Base-by-base conservation (phyloP, 2,888 invertebrate species). In the Dione juno region DNA sequence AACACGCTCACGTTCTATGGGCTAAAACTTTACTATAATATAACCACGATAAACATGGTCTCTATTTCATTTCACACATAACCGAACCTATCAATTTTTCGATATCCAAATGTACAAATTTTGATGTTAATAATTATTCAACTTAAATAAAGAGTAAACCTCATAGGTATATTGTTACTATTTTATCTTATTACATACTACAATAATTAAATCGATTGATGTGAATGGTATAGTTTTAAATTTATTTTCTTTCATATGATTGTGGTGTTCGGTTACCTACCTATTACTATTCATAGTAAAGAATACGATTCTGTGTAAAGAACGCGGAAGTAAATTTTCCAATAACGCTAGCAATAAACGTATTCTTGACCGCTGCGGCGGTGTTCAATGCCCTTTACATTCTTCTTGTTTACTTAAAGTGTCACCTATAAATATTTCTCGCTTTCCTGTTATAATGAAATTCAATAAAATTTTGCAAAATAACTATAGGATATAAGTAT, bases 251-350 rank as follows among this genome's bases (percentile, higher is more conserved):
- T 61, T 58, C 54, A 43, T 58, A 59, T 28, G 61, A 53, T 21
- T 65, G 58, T 67, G 28, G 43, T 66, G 52, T 54, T 37, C 16
- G 37, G 40, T 70, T 37, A 69, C 69, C 54, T 21, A 68, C 35
- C 69, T 57, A 67, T 70, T 70, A 72, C 67, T 69, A 71, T 71
- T 72, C 68, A 88, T 81, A 75, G 80, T 87, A 88, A 86, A 85
- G 83, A 87, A 28, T 28, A 28, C 28, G 83, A 80, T 77, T 79
- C 77, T 76, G 78, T 77, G 79, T 77, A 79, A 80, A 86, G 88
- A 89, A 90, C 85, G 89, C 90, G 89, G 89, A 89, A 90, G 84
- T 80, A 80, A 82, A 84, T 85, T 88, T 88, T 88, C 87, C 88
- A 86, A 88, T 89, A 90, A 87, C 85, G 81, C 86, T 82, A 83